Conservation (phyloP, 2,888 invertebrate species). For the Sylvicola cinctus region DNA sequence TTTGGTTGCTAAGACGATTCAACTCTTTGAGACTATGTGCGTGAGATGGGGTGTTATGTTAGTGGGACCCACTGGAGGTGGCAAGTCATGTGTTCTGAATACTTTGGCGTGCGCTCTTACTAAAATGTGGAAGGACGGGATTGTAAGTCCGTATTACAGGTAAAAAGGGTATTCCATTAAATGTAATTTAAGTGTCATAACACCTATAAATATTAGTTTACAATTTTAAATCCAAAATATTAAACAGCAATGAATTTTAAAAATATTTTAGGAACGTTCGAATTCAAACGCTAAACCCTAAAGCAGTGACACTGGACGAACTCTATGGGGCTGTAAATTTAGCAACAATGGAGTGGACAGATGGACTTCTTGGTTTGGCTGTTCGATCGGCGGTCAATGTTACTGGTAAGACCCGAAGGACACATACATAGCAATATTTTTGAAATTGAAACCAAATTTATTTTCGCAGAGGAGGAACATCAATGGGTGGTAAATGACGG, state of each 20-base stretch:
- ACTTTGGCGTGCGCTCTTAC: constrained; percentile 48
- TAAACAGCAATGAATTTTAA: too few relatives aligned
- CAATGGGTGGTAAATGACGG: constrained; percentile 87
- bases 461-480: constrained; percentile 35
- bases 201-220: too few relatives aligned
- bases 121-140: constrained; percentile 37
- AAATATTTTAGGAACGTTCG: constrained; percentile 55
- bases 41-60: constrained; percentile 86
- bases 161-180: too few relatives aligned
- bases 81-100: constrained; percentile 62
- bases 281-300: constrained; percentile 69
- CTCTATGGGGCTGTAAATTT: constrained; percentile 71
- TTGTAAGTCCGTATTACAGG: constrained; percentile 29
- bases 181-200: too few relatives aligned
- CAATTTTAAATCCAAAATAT: too few relatives aligned
- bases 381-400: constrained; percentile 17
- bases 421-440: background rate
- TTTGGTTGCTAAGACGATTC: constrained; percentile 57
- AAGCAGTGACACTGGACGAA: constrained; percentile 71
- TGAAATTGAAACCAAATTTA: background rate
- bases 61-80: constrained; percentile 77
- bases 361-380: constrained; percentile 53
- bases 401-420: constrained; percentile 13
- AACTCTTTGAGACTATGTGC: constrained; percentile 76
- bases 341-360: constrained; percentile 75